These are phyloP conservation scores for Petaurus breviceps DNA, from an alignment of 2,113 vertebrate species.

Conservation along the genomic window DNA sequence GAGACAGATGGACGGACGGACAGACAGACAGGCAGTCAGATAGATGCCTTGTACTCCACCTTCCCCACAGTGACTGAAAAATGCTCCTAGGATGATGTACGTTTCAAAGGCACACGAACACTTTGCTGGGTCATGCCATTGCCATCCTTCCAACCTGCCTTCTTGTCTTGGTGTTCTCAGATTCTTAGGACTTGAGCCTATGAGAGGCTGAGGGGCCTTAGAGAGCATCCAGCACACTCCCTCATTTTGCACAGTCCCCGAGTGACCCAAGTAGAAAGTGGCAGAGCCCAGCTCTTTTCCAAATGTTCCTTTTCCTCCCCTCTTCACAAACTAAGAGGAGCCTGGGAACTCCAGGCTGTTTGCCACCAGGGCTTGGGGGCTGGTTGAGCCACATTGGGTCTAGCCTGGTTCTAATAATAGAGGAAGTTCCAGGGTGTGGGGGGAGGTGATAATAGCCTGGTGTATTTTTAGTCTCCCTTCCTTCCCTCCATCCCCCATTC, in stretches of 20 bases:
- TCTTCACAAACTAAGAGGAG: background rate
- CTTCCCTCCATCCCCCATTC: background rate
- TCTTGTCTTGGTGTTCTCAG: background rate
- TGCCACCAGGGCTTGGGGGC: background rate
- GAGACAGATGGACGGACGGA: too few species aligned
- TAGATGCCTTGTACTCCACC: too few species aligned
- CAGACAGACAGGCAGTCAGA: too few species aligned
- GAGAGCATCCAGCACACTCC: slow-evolving; percentile 1
- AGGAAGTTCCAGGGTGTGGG: background rate
- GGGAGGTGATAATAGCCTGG: slow-evolving; percentile 28
- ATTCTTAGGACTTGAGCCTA: background rate
- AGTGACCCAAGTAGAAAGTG: background rate
- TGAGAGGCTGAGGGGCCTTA: background rate
- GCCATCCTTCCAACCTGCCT: background rate
- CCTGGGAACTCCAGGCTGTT: background rate
- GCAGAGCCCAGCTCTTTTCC: background rate
- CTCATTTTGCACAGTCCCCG: background rate
- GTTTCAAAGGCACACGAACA: background rate
- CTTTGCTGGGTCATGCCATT: background rate
- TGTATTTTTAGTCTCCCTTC: slow-evolving; percentile 21
- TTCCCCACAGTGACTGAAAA: background rate
- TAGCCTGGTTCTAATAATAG: background rate
- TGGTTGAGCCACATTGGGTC: background rate
- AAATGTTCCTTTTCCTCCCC: background rate
- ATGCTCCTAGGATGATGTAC: background rate